Base-by-base conservation (phyloP, 2,797 vertebrate species). In the Synaphobranchus kaupii region DNA sequence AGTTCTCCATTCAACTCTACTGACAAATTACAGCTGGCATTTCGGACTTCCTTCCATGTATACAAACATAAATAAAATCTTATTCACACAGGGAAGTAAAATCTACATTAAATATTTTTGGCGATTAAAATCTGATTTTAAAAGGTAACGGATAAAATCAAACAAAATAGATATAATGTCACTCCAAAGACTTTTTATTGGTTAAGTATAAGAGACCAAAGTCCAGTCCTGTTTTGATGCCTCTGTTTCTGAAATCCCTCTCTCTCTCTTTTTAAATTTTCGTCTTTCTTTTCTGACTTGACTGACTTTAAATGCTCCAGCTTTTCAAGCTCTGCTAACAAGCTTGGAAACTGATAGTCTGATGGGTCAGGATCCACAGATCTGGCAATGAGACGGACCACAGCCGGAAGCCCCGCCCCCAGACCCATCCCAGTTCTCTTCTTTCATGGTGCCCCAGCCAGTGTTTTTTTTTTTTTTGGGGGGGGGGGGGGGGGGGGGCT, bases 131-230 rank as follows among this genome's bases (percentile, higher is more conserved):
- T 91, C 90, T 90, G 91, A 88, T 91, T 93, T 78, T 88, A 88
- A 90, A 90, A 89, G 88, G 90, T 84, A 88, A 89, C 54, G 84
- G 71, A 92, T 90, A 28, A 82, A 84, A 90, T 91, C 89, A 87
- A 95, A 90, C 90, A 93, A 90, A 94, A 95, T 94, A 93, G 95
- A 95, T 94, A 88, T 94, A 88, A 90, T 91, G 94, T 93, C 92
- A 92, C 90, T 94, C 94, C 93, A 91, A 90, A 89, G 58, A 31
- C 60, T 52, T 85, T 91, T 93, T 91, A 88, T 92, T 90, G 91
- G 92, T 94, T 88, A 88, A 85, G 28, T 58, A 25, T 87, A 44
- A 58, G 68, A 78, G 48, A 50, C 68, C 50, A 88, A 39, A 66
- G n/a, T 28, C 63, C n/a, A 93, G 89, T 87, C 90, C 90, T 89